These are phyloP conservation scores for Diadema setosum DNA, from an alignment of 35 echinoderm and acorn worm genomes.

Conservation along the genomic window DNA sequence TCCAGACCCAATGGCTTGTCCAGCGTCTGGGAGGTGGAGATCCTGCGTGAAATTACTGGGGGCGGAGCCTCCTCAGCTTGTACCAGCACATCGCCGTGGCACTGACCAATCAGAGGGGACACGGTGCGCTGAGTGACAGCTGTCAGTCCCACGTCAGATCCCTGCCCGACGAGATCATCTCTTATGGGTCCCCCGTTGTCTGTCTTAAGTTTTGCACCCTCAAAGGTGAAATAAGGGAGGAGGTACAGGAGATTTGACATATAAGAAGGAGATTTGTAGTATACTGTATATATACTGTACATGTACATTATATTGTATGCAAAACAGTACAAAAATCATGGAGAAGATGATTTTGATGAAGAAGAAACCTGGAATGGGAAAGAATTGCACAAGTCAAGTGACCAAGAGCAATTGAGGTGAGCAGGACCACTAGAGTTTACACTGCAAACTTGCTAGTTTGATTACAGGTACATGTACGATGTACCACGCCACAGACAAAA, in stretches of 20 bases:
- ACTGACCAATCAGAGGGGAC: conserved; percentile 59
- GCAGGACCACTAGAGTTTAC: too few relatives aligned
- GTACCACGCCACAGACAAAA: too few relatives aligned
- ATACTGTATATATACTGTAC: too few relatives aligned
- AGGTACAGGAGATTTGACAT: not conserved
- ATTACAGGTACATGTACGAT: too few relatives aligned
- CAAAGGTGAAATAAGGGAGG: not conserved
- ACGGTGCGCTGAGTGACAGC: conserved; percentile 29
- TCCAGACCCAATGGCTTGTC: conserved; percentile 77
- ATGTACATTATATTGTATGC: too few relatives aligned
- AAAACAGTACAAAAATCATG: too few relatives aligned
- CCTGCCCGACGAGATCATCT: conserved; percentile 12
- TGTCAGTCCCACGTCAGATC: not conserved
- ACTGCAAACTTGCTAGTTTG: too few relatives aligned
- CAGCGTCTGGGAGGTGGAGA: conserved; percentile 69
- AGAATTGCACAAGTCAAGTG: too few relatives aligned
- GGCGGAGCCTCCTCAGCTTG: conserved; percentile 73
- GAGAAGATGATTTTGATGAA: too few relatives aligned
- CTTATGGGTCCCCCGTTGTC: conserved; percentile 20
- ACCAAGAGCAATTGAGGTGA: too few relatives aligned
- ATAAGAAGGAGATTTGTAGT: not conserved
- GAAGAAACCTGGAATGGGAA: too few relatives aligned
- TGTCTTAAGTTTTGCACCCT: conserved; percentile 47
- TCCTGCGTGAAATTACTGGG: conserved; percentile 64
- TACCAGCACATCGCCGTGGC: conserved; percentile 36